Conservation (phyloP, 1,140 invertebrate species). For the Drosophila nigromelanica region DNA sequence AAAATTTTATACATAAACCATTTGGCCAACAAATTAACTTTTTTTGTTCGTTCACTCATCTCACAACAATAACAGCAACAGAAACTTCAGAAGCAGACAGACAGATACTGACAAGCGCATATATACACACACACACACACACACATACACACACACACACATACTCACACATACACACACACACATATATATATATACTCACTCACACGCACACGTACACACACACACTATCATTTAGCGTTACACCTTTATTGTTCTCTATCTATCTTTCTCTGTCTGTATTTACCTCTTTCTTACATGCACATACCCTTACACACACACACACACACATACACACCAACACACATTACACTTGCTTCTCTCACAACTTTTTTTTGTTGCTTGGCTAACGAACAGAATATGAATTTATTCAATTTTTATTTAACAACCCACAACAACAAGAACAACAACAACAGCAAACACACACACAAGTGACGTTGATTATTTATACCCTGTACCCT, state of each 20-base stretch:
- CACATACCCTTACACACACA: not conserved
- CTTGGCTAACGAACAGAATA: slow-evolving; percentile 44
- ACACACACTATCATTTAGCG: slow-evolving; percentile 37
- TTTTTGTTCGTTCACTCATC: slow-evolving; percentile 63
- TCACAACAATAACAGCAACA: slow-evolving; percentile 63
- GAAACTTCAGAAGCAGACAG: slow-evolving; percentile 42
- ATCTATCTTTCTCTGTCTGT: slow-evolving; percentile 41
- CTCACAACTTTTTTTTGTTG: slow-evolving; percentile 32
- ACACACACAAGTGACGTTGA: slow-evolving; percentile 25
- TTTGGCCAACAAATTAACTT: slow-evolving; percentile 80
- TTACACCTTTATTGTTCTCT: slow-evolving; percentile 59
- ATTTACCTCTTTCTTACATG: slow-evolving; percentile 13
- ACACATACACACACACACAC: slow-evolving; percentile 6
- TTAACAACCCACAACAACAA: slow-evolving; percentile 22
- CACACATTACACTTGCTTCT: slow-evolving; percentile 59
- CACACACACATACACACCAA: slow-evolving; percentile 11
- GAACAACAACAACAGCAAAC: slow-evolving; percentile 14
- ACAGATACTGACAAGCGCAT: slow-evolving; percentile 34
- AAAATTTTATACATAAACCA: slow-evolving; percentile 75
- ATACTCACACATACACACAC: slow-evolving; percentile 5
- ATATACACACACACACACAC: slow-evolving; percentile 30
- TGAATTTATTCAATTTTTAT: slow-evolving; percentile 30
- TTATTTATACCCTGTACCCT: slow-evolving; percentile 46
- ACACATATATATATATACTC: too few species aligned
- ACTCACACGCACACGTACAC: slow-evolving; percentile 4